Percentiles rank a stretch among this genome's conserved stretches.
phyloP scores from a whole-genome alignment of 2,888 invertebrate genomes.

The Campoplex capitator region DNA sequence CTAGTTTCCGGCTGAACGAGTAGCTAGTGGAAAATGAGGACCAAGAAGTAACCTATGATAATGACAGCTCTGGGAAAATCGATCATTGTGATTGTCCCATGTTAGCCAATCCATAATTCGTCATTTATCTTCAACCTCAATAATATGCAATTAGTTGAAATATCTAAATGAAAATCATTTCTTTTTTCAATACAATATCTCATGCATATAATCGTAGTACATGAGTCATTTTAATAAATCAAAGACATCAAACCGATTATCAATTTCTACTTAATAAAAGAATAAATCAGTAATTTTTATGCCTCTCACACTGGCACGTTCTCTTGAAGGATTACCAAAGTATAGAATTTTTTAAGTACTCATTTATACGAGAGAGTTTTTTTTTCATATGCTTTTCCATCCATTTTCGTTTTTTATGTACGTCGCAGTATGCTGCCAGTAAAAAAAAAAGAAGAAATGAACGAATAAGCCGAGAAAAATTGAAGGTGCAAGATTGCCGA shows the following conservation, averaged over 20 bases:
- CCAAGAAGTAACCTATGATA: conserved; percentile 47
- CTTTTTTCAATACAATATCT: too few species aligned
- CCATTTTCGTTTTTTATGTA: background rate
- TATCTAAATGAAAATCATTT: background rate
- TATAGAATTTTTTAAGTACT: background rate
- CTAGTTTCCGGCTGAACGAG: background rate
- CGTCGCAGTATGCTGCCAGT: background rate
- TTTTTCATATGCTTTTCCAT: background rate
- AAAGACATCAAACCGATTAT: too few species aligned
- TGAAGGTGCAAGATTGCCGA: conserved; percentile 36
- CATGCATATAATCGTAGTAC: too few species aligned
- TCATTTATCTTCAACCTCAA: background rate
- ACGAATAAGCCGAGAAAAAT: conserved; percentile 33
- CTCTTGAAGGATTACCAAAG: background rate
- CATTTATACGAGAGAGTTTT: background rate
- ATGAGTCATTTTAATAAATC: too few species aligned
- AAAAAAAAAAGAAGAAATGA: conserved; percentile 24
- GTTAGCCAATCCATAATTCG: background rate
- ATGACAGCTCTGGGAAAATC: conserved; percentile 55
- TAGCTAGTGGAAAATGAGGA: background rate
- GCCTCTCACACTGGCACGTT: too few species aligned
- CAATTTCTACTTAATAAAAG: too few species aligned
- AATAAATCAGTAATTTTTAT: too few species aligned
- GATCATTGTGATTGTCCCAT: conserved; percentile 53
- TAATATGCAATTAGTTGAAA: background rate